Evolutionary conservation across 2,797 vertebrate genomes (phyloP).

Genomic region (Peromyscus eremicus): DNA sequence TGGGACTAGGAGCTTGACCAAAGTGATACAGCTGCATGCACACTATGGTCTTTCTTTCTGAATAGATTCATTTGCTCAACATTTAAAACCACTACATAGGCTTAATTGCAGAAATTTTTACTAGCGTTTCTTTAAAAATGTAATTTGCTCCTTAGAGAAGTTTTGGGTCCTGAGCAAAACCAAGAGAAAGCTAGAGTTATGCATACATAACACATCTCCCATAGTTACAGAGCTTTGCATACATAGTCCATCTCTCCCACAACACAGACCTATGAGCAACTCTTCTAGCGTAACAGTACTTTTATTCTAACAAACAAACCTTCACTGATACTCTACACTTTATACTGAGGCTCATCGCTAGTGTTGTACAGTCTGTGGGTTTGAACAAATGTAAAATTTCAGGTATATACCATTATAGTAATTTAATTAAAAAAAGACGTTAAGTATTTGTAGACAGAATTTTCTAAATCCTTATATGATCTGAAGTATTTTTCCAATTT

Average conservation of each 20-base stretch:
- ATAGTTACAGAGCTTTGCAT: not conserved
- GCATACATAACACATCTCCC: accelerated
- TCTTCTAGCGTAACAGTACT: accelerated
- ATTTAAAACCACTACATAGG: not conserved
- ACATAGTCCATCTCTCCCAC: not conserved
- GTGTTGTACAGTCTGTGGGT: not conserved
- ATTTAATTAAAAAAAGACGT: not conserved
- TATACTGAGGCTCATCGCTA: not conserved
- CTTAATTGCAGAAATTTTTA: not conserved
- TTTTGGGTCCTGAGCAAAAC: not conserved
- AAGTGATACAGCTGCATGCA: not conserved
- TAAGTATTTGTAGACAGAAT: slow-evolving; percentile 21
- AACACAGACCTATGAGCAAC: not conserved
- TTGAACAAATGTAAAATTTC: not conserved
- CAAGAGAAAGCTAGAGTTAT: not conserved
- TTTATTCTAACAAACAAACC: not conserved
- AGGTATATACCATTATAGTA: not conserved
- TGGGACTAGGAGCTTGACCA: not conserved
- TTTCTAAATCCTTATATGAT: slow-evolving; percentile 4
- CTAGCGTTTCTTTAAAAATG: not conserved
- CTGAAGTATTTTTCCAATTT: not conserved
- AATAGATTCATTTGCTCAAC: not conserved
- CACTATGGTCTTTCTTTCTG: not conserved
- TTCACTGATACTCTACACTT: not conserved
- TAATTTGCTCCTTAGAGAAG: not conserved